Evolutionary conservation across 1,140 invertebrate genomes (phyloP).

Genomic region (Sitophilus oryzae): DNA sequence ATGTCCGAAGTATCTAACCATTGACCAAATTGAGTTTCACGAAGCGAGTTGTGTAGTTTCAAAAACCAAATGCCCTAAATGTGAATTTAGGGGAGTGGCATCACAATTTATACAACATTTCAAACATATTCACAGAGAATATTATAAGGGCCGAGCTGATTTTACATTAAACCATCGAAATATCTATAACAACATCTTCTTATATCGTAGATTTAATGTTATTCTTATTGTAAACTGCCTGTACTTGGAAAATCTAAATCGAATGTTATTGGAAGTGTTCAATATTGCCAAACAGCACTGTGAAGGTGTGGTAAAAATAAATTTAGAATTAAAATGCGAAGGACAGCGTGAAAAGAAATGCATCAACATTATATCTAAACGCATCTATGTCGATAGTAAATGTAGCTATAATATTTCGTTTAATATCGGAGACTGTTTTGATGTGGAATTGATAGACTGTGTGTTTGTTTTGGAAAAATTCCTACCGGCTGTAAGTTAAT

Average conservation of each 20-base stretch:
- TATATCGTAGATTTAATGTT: not conserved
- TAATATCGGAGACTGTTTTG: not conserved
- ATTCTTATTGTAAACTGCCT: not conserved
- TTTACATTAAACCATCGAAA: not conserved
- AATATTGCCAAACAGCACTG: not conserved
- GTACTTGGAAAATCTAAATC: not conserved
- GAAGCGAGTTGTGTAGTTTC: not conserved
- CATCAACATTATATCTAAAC: not conserved
- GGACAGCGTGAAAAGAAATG: not conserved
- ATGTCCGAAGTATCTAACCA: not conserved
- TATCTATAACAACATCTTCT: not conserved
- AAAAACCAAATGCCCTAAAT: not conserved
- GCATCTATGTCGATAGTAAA: not conserved
- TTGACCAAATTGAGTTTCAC: not conserved
- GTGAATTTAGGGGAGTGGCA: not conserved
- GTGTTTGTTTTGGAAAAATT: too few relatives aligned
- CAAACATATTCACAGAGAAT: not conserved
- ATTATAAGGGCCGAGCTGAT: not conserved
- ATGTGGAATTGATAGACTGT: not conserved
- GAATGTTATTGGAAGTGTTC: not conserved
- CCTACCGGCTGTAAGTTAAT: too few relatives aligned
- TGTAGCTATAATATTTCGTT: not conserved
- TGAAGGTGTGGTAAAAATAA: not conserved
- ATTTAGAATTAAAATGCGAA: not conserved
- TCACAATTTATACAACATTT: constrained; percentile 6